A percentile compares a stretch with the other conserved stretches of the same genome.
These are phyloP conservation scores for Idris sp. DNA, from an alignment of 1,140 invertebrate species.

Conservation along the genomic window DNA sequence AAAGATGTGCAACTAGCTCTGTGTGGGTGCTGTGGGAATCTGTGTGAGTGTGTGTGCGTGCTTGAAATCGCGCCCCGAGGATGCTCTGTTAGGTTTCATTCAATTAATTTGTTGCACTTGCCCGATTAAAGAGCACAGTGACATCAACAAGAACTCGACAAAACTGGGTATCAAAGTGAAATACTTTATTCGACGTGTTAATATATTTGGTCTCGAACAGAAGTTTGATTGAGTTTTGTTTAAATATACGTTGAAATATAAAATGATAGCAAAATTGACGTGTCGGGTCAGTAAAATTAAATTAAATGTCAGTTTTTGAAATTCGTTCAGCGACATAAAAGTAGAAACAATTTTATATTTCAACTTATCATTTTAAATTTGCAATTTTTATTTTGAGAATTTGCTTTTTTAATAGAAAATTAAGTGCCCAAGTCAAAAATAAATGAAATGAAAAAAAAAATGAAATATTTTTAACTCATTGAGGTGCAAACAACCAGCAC, in stretches of 20 bases:
- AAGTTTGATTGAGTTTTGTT: conserved; percentile 19
- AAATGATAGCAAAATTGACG: conserved; percentile 15
- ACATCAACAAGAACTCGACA: conserved; percentile 35
- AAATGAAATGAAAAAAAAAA: too few relatives aligned
- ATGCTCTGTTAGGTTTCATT: conserved; percentile 44
- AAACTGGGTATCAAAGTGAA: conserved; percentile 42
- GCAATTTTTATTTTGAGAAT: too few relatives aligned
- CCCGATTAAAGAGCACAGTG: conserved; percentile 41
- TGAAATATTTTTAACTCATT: conserved; percentile 8
- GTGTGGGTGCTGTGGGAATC: not conserved
- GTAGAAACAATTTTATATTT: too few relatives aligned
- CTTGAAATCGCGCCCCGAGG: conserved; percentile 34
- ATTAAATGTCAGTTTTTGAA: too few relatives aligned
- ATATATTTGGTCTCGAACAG: conserved; percentile 32
- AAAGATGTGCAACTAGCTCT: conserved; percentile 15
- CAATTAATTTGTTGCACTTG: conserved; percentile 49
- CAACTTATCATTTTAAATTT: too few relatives aligned
- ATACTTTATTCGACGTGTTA: conserved; percentile 47
- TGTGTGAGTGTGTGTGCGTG: not conserved
- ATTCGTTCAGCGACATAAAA: too few relatives aligned
- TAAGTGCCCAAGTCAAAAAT: too few relatives aligned
- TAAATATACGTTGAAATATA: not conserved
- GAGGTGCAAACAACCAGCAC: not conserved
- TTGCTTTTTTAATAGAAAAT: too few relatives aligned
- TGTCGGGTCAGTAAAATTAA: conserved; percentile 18